phyloP scores from a whole-genome alignment of 2,113 vertebrate species.

The Gallinago undulata region DNA sequence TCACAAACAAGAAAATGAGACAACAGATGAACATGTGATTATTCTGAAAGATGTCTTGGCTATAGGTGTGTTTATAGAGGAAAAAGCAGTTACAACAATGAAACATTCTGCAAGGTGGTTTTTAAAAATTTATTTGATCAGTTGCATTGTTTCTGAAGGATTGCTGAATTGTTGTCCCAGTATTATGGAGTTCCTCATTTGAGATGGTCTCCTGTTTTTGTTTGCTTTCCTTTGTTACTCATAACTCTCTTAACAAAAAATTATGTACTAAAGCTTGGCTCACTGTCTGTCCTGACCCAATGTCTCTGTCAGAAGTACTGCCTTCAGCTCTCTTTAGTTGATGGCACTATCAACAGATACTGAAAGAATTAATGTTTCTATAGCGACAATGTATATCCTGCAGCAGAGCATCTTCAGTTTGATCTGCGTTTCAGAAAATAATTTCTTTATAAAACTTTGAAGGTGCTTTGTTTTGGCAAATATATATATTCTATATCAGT shows the following conservation, averaged over 20 bases:
- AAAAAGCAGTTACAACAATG: neutral
- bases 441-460: neutral
- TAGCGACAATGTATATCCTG: neutral
- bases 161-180: neutral
- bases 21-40: neutral
- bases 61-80: neutral
- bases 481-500: rapidly evolving
- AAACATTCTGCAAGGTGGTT: neutral
- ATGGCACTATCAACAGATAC: neutral
- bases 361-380: neutral
- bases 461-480: neutral
- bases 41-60: neutral
- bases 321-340: neutral
- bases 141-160: neutral
- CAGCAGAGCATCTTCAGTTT: neutral
- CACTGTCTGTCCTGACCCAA: neutral
- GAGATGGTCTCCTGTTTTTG: neutral
- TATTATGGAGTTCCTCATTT: neutral
- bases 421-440: neutral
- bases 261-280: neutral
- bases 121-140: neutral
- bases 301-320: neutral
- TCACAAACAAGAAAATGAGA: neutral
- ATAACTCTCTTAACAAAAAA: neutral
- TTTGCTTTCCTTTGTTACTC: neutral